phyloP scores from a whole-genome alignment of 2,888 invertebrate genomes.

The Sesamia inferens region DNA sequence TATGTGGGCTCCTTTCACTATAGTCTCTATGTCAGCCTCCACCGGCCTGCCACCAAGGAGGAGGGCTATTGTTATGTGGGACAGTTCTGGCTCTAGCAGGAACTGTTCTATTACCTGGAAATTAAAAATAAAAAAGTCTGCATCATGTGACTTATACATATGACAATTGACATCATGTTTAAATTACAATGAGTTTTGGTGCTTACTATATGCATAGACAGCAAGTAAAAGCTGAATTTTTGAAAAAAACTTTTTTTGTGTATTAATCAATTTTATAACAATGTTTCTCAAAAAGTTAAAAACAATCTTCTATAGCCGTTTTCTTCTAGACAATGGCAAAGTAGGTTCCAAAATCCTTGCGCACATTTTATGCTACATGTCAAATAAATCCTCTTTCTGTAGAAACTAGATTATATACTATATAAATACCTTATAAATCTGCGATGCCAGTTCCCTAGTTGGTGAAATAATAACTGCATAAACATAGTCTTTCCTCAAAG shows the following conservation, averaged over 20 bases:
- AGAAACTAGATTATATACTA: neutral
- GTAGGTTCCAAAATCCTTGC: neutral
- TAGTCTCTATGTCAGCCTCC: slow-evolving; percentile 92
- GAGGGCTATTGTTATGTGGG: slow-evolving; percentile 89
- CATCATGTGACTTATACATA: neutral
- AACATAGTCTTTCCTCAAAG: slow-evolving; percentile 93
- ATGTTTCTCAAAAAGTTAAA: neutral
- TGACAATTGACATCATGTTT: neutral
- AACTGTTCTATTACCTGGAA: slow-evolving; percentile 87
- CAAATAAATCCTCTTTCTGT: neutral
- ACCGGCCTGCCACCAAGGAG: slow-evolving; percentile 96
- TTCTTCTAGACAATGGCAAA: neutral
- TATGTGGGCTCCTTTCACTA: slow-evolving; percentile 95
- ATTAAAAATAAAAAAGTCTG: neutral
- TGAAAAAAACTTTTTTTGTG: neutral
- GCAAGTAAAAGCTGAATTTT: neutral
- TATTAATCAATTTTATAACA: neutral
- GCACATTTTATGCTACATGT: neutral
- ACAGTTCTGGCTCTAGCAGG: slow-evolving; percentile 85
- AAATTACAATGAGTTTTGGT: neutral
- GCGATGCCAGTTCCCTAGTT: slow-evolving; percentile 97
- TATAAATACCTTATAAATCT: slow-evolving; percentile 92
- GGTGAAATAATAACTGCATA: slow-evolving; percentile 98
- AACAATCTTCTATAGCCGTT: neutral
- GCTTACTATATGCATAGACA: neutral